Conservation (phyloP, 1,140 invertebrate species). For the Elymnias hypermnestra region DNA sequence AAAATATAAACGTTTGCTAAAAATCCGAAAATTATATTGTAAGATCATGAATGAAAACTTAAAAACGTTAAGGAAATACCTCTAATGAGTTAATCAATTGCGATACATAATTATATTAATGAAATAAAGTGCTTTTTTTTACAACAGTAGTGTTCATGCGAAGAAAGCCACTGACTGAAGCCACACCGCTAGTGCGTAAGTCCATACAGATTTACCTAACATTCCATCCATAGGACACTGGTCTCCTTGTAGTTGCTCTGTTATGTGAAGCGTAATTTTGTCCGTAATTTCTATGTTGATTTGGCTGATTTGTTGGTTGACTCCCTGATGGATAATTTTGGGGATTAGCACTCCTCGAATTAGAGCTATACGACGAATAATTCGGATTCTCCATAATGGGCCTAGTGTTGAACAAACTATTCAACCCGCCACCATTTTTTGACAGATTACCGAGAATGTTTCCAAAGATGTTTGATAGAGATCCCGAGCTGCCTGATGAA, state of each 20-base stretch:
- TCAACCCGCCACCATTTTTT: conserved; percentile 54
- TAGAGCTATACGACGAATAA: conserved; percentile 53
- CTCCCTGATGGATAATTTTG: conserved; percentile 60
- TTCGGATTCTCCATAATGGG: conserved; percentile 64
- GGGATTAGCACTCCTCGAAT: conserved; percentile 53
- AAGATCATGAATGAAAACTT: no score
- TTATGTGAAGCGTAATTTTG: conserved; percentile 43
- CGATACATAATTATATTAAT: no score
- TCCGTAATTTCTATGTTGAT: conserved; percentile 59
- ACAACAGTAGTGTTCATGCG: conserved; percentile 27
- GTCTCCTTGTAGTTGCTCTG: conserved; percentile 50
- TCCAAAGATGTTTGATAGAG: conserved; percentile 49
- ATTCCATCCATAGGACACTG: conserved; percentile 64
- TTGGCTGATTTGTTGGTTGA: conserved; percentile 35
- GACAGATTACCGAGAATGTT: conserved; percentile 56
- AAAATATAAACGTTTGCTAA: no score
- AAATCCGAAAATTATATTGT: no score
- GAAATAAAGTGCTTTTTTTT: conserved; percentile 13
- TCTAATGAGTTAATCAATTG: no score
- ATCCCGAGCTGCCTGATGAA: conserved; percentile 17
- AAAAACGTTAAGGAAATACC: no score
- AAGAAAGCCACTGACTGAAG: conserved; percentile 27
- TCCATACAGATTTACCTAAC: conserved; percentile 61
- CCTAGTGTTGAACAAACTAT: conserved; percentile 51
- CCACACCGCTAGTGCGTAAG: conserved; percentile 25